Conservation (phyloP, 1,140 invertebrate species). For the Ridgeia piscesae region DNA sequence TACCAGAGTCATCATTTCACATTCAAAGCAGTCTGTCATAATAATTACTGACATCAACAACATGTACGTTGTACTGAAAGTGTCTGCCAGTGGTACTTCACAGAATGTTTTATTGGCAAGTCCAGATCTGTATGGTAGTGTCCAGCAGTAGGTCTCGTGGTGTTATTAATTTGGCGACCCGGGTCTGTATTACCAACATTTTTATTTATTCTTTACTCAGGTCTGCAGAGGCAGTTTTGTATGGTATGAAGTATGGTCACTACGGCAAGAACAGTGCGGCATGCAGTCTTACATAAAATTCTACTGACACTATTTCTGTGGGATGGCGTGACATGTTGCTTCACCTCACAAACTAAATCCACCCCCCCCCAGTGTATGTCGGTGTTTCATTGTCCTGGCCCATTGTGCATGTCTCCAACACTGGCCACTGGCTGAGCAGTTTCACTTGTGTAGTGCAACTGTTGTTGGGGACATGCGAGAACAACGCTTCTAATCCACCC, state of each 20-base stretch:
- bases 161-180: background rate
- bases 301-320: no score
- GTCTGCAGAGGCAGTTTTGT: background rate
- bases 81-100: no score
- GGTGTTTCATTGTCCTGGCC: background rate
- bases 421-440: background rate
- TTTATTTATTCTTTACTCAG: background rate
- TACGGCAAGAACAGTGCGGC: no score
- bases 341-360: no score
- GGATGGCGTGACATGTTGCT: no score
- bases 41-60: background rate
- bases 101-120: background rate
- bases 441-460: background rate
- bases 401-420: background rate
- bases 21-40: background rate
- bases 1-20: background rate
- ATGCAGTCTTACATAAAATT: no score
- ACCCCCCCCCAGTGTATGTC: no score
- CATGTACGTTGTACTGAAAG: no score
- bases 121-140: background rate
- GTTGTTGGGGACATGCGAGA: background rate
- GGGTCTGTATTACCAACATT: background rate
- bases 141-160: background rate
- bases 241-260: no score
- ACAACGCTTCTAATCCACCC: background rate